Evolutionary conservation across 2,888 invertebrate species (phyloP), one percentile per base, ranked within the genome.

Genomic region (Proisotoma minuta): DNA sequence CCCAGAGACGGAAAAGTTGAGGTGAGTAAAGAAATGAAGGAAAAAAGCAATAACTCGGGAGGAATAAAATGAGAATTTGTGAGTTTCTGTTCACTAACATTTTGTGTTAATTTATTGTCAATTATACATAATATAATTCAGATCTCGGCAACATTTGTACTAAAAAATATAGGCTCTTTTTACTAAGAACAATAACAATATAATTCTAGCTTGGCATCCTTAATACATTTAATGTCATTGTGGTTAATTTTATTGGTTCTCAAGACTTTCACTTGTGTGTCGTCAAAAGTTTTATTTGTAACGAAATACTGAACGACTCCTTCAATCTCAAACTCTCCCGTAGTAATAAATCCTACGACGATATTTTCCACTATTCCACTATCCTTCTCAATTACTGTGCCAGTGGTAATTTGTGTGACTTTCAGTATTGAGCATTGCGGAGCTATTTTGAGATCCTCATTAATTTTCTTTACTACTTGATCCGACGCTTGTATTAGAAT

Each of bases 271-370:
- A 18, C 8, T 12, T 10, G 15, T n/a, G n/a, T n/a, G 3, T 12
- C 28, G 20, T 20, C 12, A 27, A 51, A 51, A 15, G 51, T 51
- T 27, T 51, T 24, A 4, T 51, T 51, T 15, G 10, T 12, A 8
- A 27, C 26, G 20, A 51, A 27, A 27, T 15, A 51, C 4, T 51
- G 27, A 51, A 51, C 28, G 10, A 27, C 51, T 4, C 27, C 51
- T 18, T 51, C 51, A 10, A 51, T 5, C 26, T 27, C n/a, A 51
- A 51, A 51, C 27, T 51, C 51, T 51, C 51, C 51, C 2, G 51
- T 26, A 51, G 28, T 3, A 3, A 28, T 51, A 24, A 51, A 26
- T n/a, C 24, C 24, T 2, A 26, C 51, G n/a, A 51, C 51, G 28
- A 51, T 27, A 27, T n/a, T n/a, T n/a, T 51, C 24, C 4, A 26